Evolutionary conservation across 2,797 vertebrate genomes (phyloP).

Genomic region (Buphagus erythrorhynchus): DNA sequence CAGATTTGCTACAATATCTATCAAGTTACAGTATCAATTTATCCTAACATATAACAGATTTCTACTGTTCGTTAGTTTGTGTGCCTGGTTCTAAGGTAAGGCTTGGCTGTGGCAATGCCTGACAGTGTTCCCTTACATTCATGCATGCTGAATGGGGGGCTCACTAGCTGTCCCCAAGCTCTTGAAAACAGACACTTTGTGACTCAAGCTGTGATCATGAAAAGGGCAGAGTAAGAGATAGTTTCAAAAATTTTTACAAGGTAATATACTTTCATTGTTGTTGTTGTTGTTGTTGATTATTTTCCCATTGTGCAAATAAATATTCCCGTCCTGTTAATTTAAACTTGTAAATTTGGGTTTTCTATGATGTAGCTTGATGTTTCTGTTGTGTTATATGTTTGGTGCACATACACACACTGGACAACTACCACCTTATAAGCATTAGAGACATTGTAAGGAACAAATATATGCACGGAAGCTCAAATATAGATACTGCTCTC

Average conservation of each 20-base stretch:
- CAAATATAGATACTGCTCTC: background rate
- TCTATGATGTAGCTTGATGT: background rate
- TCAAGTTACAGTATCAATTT: background rate
- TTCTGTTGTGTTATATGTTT: background rate
- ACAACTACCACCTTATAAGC: background rate
- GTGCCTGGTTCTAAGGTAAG: background rate
- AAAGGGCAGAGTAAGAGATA: background rate
- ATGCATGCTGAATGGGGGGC: background rate
- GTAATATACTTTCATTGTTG: rapidly evolving
- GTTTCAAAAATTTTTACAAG: background rate
- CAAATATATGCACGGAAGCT: background rate
- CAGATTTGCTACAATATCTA: background rate
- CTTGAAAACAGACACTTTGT: background rate
- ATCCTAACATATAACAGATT: background rate
- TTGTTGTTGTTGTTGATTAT: background rate
- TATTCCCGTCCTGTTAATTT: background rate
- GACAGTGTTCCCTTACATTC: background rate
- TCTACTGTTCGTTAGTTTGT: background rate
- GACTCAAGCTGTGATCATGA: background rate
- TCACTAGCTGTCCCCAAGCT: background rate
- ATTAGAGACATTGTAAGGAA: background rate
- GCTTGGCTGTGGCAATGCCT: background rate
- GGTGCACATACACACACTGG: background rate
- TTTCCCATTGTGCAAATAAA: background rate
- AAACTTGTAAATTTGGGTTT: background rate